phyloP scores from a whole-genome alignment of 2,797 vertebrate genomes.

The Diceros bicornis region DNA sequence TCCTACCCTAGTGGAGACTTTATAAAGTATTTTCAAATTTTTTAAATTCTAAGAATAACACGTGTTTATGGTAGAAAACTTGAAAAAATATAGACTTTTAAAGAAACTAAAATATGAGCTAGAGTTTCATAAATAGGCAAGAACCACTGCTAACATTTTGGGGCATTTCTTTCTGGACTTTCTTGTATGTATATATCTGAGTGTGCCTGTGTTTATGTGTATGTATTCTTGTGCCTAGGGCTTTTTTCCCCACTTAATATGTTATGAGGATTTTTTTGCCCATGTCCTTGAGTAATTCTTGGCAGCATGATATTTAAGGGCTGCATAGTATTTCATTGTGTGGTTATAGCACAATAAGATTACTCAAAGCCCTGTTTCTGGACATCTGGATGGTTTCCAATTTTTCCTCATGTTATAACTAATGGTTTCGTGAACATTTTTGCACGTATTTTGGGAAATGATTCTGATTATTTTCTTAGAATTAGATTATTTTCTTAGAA shows the following conservation, averaged over 20 bases:
- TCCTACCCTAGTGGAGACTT: neutral
- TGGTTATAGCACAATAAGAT: neutral
- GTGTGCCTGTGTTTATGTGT: accelerated
- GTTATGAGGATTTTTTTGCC: neutral
- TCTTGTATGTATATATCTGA: neutral
- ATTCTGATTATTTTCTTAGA: conserved; percentile 45
- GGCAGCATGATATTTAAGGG: neutral
- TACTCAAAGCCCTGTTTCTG: neutral
- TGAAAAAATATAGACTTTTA: conserved; percentile 8
- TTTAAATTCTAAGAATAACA: neutral
- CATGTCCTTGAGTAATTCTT: conserved; percentile 24
- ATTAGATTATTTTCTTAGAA: conserved; percentile 28
- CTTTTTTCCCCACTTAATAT: neutral
- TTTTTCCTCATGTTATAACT: neutral
- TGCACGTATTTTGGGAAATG: neutral
- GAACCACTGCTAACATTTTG: neutral
- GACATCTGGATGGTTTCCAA: neutral
- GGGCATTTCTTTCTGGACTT: neutral
- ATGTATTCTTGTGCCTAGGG: neutral
- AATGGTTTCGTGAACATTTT: neutral
- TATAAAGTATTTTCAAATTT: neutral
- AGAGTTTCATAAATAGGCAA: neutral
- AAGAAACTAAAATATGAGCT: neutral
- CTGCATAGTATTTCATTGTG: neutral
- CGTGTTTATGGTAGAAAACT: neutral